Conservation (phyloP, 2,113 vertebrate species). For the Hippocampus zosterae region DNA sequence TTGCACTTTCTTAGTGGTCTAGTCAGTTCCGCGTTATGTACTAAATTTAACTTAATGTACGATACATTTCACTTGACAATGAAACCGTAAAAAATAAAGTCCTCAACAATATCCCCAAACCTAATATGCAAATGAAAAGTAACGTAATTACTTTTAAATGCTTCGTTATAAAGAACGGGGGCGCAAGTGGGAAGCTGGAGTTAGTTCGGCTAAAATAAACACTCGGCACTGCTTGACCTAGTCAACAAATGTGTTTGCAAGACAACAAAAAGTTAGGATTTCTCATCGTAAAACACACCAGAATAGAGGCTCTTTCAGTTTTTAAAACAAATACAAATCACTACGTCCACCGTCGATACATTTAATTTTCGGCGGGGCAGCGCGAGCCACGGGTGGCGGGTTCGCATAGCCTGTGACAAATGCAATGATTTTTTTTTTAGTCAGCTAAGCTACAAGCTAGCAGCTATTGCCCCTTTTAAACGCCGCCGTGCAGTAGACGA, state of each 20-base stretch:
- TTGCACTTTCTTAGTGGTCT: too few species aligned
- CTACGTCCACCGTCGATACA: not conserved
- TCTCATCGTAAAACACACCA: slow-evolving; percentile 17
- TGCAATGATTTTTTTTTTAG: slow-evolving; percentile 61
- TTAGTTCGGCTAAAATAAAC: slow-evolving; percentile 29
- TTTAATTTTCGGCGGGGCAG: not conserved
- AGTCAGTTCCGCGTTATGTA: not conserved
- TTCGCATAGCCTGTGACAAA: slow-evolving; percentile 59
- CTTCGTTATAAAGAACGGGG: not conserved
- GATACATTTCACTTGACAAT: not conserved
- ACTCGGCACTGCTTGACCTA: slow-evolving; percentile 50
- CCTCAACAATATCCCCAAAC: not conserved
- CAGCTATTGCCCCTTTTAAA: slow-evolving; percentile 69
- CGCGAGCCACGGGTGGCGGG: not conserved
- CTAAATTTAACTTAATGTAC: not conserved
- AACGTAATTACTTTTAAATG: not conserved
- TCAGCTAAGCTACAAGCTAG: slow-evolving; percentile 53
- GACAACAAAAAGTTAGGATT: slow-evolving; percentile 51
- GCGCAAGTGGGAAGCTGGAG: slow-evolving; percentile 15
- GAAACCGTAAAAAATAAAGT: not conserved
- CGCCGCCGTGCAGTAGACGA: slow-evolving; percentile 56
- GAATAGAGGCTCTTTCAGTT: not conserved
- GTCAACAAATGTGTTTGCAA: slow-evolving; percentile 19
- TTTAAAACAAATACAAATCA: not conserved
- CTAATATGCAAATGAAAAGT: not conserved